Evolutionary conservation across 2,797 vertebrate species (phyloP), one percentile per base, ranked within the genome.

Genomic region (Enteromius thamalakanensis): DNA sequence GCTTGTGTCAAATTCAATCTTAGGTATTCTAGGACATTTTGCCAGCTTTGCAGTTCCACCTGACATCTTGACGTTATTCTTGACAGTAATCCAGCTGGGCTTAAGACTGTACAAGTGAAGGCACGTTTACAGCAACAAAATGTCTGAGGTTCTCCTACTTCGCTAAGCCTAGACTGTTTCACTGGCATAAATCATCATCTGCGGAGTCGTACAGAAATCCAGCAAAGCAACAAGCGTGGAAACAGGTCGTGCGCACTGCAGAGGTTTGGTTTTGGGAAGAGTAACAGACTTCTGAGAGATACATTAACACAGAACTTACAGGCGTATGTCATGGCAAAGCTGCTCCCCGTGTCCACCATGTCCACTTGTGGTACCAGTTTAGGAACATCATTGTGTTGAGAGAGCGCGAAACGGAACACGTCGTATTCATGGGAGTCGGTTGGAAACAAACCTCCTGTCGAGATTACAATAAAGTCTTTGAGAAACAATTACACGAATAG

Each of bases 251-350:
- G 76, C 82, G 76, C 82, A 83, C 75, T 83, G 82, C 82, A 83
- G 82, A 78, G 6, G 67, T 62, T 78, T 79, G 37, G 37, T 15
- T 70, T 70, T 77, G 47, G 12, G 37, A 76, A 32, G 1, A 83
- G 21, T 55, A 76, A 68, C 72, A 83, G 17, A 77, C 47, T 2
- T 17, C 8, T 6, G 3, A 65, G 2, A 42, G 32, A 11, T 8
- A 55, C 12, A 58, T 47, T 7, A 23, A 62, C 23, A 67, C 11
- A 71, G 21, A 93, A 98, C 97, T 98, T 93, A 99, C 98, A 98
- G 91, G 97, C 97, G 80, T 99, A 99, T 84, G 98, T 99, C 97
- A 99, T 99, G 92, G 97, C 96, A 87, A 99, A 99, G 92, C 98
- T 99, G 95, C 97, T 98, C 0, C 96, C 96, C 21, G 96, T 97